Conservation (phyloP, 1,140 invertebrate genomes). For the Eciton burchellii region DNA sequence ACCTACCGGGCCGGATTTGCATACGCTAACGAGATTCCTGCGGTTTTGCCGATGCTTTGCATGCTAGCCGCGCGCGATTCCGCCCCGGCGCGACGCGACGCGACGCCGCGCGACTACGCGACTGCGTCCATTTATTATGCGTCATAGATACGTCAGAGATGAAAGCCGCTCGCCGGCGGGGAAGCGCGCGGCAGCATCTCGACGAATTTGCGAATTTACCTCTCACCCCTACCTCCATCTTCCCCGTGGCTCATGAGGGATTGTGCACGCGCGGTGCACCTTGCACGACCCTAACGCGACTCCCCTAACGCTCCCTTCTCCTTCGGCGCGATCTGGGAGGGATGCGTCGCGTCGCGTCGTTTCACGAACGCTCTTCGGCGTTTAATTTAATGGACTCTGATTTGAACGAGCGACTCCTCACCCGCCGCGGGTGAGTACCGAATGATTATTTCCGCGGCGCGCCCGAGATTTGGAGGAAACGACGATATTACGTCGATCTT, state of each 20-base stretch:
- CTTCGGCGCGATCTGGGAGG: not conserved
- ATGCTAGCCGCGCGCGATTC: constrained; percentile 76
- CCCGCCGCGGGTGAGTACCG: too few species aligned
- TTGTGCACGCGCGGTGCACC: constrained; percentile 42
- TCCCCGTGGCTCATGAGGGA: too few species aligned
- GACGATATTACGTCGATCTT: too few species aligned
- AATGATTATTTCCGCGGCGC: not conserved
- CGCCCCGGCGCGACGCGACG: constrained; percentile 60
- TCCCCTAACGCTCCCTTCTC: too few species aligned
- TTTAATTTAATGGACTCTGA: constrained; percentile 18
- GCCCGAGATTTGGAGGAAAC: constrained; percentile 44
- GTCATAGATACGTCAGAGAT: constrained; percentile 72
- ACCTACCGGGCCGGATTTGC: constrained; percentile 79
- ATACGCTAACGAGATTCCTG: constrained; percentile 86
- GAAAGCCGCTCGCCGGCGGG: constrained; percentile 33
- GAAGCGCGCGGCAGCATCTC: constrained; percentile 9
- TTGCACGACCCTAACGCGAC: constrained; percentile 46
- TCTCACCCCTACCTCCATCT: not conserved
- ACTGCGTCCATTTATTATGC: constrained; percentile 74
- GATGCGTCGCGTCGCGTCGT: constrained; percentile 24
- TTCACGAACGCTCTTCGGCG: constrained; percentile 13
- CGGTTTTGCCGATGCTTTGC: constrained; percentile 86
- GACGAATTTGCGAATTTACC: constrained; percentile 54
- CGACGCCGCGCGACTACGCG: constrained; percentile 34
- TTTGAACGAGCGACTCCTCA: too few species aligned